Base-by-base conservation (phyloP, 1,140 invertebrate genomes). In the Phenacoccus solenopsis region DNA sequence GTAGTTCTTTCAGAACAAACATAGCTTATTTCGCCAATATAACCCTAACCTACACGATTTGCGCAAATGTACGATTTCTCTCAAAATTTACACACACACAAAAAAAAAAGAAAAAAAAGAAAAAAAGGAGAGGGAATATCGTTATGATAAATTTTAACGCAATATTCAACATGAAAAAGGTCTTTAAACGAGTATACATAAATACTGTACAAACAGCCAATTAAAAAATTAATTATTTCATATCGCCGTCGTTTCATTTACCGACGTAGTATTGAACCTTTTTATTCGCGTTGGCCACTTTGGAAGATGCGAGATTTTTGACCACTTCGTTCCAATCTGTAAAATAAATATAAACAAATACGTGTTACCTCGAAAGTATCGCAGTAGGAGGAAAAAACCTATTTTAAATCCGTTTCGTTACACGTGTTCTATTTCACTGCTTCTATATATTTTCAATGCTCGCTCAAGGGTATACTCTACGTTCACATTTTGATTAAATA, bases 321-420 rank as follows among this genome's bases (percentile, higher is more conserved):
- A 64, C 25, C 9, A 64, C 59, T 64, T 64, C 59, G 59, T 64
- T 64, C 59, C 59, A 64, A 64, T 22, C 59, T 64, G 25, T 2
- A 64, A 64, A 64, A 24, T 16, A 64, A 64, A 25, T n/a, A n/a
- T n/a, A n/a, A n/a, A n/a, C 30, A 32, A 32, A 32, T 32, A 32
- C 30, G 13, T n/a, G n/a, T n/a, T n/a, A n/a, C n/a, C n/a, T n/a
- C n/a, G n/a, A n/a, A n/a, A n/a, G n/a, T n/a, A n/a, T n/a, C n/a
- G n/a, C n/a, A n/a, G n/a, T n/a, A n/a, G n/a, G n/a, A n/a, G n/a
- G n/a, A n/a, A n/a, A n/a, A n/a, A n/a, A n/a, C n/a, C n/a, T n/a
- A n/a, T n/a, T n/a, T 10, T 38, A 38, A 9, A 38, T 38, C n/a
- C 32, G 32, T 38, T 38, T n/a, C 32, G 32, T 38, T 38, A 38